A percentile compares a stretch with the other conserved stretches of the same genome.
Conservation (phyloP, 2,797 vertebrate genomes). For the Myotis daubentonii region DNA sequence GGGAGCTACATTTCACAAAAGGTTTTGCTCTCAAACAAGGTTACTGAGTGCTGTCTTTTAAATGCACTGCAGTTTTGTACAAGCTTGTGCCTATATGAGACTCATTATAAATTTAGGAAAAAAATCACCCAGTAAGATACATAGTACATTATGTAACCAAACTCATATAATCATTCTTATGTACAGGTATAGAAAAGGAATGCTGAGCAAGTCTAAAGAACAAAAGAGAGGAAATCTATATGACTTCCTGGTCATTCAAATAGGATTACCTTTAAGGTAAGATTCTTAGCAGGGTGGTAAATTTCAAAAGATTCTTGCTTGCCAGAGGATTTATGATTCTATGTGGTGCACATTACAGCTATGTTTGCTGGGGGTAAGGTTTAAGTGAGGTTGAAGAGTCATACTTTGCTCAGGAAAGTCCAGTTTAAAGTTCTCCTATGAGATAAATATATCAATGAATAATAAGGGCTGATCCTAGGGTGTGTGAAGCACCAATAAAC, state of each 20-base stretch:
- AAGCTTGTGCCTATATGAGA: background rate
- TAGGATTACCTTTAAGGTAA: background rate
- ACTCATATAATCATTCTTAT: background rate
- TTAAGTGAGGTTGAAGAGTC: background rate
- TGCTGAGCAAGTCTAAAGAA: background rate
- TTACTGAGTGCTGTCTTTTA: background rate
- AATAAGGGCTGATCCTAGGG: background rate
- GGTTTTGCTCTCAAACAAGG: background rate
- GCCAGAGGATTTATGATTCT: background rate
- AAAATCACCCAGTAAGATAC: background rate
- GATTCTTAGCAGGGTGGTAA: background rate
- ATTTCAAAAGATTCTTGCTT: background rate
- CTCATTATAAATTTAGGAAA: background rate
- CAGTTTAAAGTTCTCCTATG: background rate
- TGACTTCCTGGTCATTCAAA: background rate
- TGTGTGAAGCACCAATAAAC: background rate
- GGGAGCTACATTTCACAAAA: background rate
- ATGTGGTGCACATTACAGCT: background rate
- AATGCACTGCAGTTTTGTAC: background rate
- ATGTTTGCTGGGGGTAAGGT: background rate
- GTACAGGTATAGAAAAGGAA: background rate
- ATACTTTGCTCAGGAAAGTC: background rate
- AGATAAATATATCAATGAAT: background rate
- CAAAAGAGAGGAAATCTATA: background rate
- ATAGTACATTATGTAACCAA: background rate